phyloP scores from a whole-genome alignment of 2,797 vertebrate species.

The Spinus pinus region DNA sequence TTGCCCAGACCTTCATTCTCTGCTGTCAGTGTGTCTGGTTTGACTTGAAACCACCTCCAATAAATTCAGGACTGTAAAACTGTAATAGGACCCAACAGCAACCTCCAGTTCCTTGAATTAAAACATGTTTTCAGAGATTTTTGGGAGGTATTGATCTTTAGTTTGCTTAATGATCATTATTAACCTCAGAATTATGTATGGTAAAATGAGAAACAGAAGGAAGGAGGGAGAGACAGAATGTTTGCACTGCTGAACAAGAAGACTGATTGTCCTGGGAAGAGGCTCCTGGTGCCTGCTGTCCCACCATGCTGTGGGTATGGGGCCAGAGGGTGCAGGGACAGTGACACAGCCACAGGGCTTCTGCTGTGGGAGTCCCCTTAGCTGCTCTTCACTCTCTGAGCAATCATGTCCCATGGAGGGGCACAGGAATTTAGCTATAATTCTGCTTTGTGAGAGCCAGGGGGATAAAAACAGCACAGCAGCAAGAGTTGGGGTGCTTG shows the following conservation, averaged over 20 bases:
- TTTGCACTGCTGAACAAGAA: not conserved
- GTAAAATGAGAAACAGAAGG: not conserved
- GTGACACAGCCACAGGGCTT: not conserved
- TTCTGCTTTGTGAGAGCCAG: not conserved
- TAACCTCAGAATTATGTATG: not conserved
- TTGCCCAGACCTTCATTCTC: not conserved
- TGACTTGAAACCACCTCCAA: not conserved
- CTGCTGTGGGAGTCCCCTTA: not conserved
- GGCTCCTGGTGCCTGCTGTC: fast-evolving
- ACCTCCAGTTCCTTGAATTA: not conserved
- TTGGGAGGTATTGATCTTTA: not conserved
- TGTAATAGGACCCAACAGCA: not conserved
- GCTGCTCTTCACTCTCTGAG: not conserved
- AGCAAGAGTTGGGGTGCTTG: fast-evolving
- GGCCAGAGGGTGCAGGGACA: not conserved
- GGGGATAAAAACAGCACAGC: not conserved
- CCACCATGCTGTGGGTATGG: not conserved
- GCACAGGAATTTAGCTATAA: fast-evolving
- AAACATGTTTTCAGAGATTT: not conserved
- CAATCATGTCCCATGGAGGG: fast-evolving
- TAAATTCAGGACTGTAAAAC: not conserved
- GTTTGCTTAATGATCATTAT: not conserved
- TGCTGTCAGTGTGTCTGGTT: not conserved
- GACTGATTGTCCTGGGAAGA: not conserved
- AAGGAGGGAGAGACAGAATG: not conserved